phyloP scores from a whole-genome alignment of 2,113 vertebrate genomes.

The Gopherus evgoodei region DNA sequence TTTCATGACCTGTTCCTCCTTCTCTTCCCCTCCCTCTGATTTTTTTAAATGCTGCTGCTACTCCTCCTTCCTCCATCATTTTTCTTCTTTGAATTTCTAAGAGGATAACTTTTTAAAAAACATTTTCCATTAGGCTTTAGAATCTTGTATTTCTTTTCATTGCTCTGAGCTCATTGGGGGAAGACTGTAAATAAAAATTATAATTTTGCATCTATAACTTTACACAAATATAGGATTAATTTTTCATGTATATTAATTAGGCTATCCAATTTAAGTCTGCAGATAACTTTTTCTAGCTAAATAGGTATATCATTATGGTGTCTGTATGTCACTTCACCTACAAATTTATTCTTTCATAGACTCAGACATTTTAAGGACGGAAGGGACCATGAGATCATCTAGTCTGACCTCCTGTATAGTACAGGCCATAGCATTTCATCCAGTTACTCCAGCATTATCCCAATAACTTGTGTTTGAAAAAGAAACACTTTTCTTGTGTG shows the following conservation, averaged over 20 bases:
- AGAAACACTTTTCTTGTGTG: too few species aligned
- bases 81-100: background rate
- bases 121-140: background rate
- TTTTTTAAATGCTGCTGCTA: too few species aligned
- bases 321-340: fast-evolving
- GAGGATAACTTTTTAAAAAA: background rate
- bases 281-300: background rate
- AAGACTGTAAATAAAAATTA: too few species aligned
- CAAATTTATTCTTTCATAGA: background rate
- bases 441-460: background rate
- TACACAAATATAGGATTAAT: background rate
- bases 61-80: background rate
- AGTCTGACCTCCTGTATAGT: background rate
- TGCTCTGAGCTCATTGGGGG: too few species aligned
- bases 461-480: too few species aligned
- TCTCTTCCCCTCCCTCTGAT: background rate
- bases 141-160: background rate
- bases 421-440: background rate
- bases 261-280: background rate
- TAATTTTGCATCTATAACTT: too few species aligned
- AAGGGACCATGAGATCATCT: background rate
- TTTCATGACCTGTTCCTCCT: background rate
- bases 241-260: background rate
- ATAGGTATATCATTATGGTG: background rate
- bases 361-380: background rate